Evolutionary conservation across 2,113 vertebrate species (phyloP).

Genomic region (Ivindomyrus marchei): DNA sequence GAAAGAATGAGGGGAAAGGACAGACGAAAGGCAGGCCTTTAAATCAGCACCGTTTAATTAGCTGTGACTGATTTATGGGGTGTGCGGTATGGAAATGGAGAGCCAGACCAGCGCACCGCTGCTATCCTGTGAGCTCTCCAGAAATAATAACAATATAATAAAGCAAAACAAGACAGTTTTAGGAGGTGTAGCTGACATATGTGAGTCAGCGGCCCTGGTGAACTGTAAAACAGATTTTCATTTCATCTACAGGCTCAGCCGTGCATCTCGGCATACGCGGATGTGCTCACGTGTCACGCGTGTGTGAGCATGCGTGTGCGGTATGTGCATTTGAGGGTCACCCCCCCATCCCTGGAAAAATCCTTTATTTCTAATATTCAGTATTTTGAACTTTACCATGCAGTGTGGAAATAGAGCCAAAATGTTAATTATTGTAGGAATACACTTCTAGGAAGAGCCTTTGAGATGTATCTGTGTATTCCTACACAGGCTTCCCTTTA

Average conservation of each 20-base stretch:
- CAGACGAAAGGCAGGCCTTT: conserved; percentile 57
- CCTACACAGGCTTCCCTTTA: conserved; percentile 29
- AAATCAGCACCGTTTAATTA: conserved; percentile 74
- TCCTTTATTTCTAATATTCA: not conserved
- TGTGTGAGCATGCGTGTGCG: not conserved
- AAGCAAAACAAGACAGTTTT: conserved; percentile 64
- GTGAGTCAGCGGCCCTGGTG: conserved; percentile 38
- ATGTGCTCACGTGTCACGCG: not conserved
- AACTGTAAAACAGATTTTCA: conserved; percentile 34
- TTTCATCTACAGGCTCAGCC: conserved; percentile 16
- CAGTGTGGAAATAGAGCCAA: not conserved
- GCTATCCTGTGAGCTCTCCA: conserved; percentile 57
- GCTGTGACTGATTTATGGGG: conserved; percentile 74
- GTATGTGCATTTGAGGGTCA: not conserved
- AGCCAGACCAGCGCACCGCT: conserved; percentile 56
- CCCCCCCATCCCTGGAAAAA: not conserved
- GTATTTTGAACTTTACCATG: not conserved
- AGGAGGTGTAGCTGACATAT: conserved; percentile 69
- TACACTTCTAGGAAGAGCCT: not conserved
- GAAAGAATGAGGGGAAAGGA: conserved; percentile 15
- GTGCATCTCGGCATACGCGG: not conserved
- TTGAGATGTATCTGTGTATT: conserved; percentile 17
- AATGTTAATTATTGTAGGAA: not conserved
- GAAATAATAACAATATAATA: conserved; percentile 58
- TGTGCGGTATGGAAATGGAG: conserved; percentile 66